phyloP scores from a whole-genome alignment of 2,797 vertebrate genomes.

The Xenentodon cancila region DNA sequence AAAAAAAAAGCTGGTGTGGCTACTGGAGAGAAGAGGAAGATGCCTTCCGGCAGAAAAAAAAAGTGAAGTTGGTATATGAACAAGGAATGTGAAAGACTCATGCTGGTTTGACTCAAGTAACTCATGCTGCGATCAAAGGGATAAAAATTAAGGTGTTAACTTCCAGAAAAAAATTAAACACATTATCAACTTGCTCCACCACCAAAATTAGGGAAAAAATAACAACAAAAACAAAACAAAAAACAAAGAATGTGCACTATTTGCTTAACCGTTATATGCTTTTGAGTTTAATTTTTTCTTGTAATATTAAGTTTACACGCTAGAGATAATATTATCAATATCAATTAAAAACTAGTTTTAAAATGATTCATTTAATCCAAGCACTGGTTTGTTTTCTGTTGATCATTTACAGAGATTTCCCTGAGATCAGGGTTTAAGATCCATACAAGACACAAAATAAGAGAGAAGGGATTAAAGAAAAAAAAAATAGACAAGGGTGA shows the following conservation, averaged over 20 bases:
- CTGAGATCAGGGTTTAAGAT: slow-evolving; percentile 59
- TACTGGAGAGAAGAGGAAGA: slow-evolving; percentile 60
- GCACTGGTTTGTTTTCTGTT: slow-evolving; percentile 51
- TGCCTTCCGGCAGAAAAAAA: slow-evolving; percentile 50
- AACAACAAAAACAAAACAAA: too few species aligned
- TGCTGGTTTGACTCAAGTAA: slow-evolving; percentile 72
- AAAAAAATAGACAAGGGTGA: slow-evolving; percentile 82
- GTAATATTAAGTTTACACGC: slow-evolving; percentile 21
- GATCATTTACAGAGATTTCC: slow-evolving; percentile 50
- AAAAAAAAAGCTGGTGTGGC: slow-evolving; percentile 48
- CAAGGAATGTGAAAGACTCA: slow-evolving; percentile 68
- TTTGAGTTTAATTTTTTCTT: slow-evolving; percentile 35
- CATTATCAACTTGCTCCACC: slow-evolving; percentile 49
- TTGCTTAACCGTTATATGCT: slow-evolving; percentile 23
- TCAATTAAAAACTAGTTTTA: slow-evolving; percentile 37
- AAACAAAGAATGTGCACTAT: neutral
- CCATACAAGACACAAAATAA: slow-evolving; percentile 67
- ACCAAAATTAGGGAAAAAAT: slow-evolving; percentile 42
- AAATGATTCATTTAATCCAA: slow-evolving; percentile 33
- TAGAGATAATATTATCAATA: slow-evolving; percentile 10
- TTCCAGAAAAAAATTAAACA: slow-evolving; percentile 42
- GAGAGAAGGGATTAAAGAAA: slow-evolving; percentile 72
- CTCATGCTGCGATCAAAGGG: slow-evolving; percentile 72
- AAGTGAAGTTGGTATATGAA: slow-evolving; percentile 59
- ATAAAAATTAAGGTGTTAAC: slow-evolving; percentile 59